Evolutionary conservation across 2,888 invertebrate species (phyloP).

Genomic region (Diarsia brunnea): DNA sequence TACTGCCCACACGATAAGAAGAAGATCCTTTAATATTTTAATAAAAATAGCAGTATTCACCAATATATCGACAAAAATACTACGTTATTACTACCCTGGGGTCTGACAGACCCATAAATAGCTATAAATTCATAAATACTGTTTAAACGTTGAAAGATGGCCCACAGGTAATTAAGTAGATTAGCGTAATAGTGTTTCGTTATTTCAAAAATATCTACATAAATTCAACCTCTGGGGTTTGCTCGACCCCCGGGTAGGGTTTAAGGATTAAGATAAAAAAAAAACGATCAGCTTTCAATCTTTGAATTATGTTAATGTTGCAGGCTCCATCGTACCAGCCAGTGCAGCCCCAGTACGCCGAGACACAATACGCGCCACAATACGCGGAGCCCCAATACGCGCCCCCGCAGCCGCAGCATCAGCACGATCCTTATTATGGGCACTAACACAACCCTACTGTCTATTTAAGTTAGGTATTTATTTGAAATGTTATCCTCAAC

Average conservation of each 20-base stretch:
- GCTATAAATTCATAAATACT: background rate
- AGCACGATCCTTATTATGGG: slow-evolving; percentile 85
- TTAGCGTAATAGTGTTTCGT: too few relatives aligned
- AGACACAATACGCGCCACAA: slow-evolving; percentile 43
- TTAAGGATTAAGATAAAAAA: too few relatives aligned
- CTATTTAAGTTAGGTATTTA: slow-evolving; percentile 11
- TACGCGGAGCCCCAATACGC: slow-evolving; percentile 57
- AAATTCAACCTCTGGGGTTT: too few relatives aligned
- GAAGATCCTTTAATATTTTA: slow-evolving; percentile 27
- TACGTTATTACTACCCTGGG: slow-evolving; percentile 35
- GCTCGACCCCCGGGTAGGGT: too few relatives aligned
- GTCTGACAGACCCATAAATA: slow-evolving; percentile 24
- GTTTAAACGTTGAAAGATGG: too few relatives aligned
- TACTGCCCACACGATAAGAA: too few relatives aligned
- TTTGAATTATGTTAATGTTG: slow-evolving; percentile 1
- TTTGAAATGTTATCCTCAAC: slow-evolving; percentile 1
- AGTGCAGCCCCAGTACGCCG: slow-evolving; percentile 56
- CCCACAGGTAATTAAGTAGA: too few relatives aligned
- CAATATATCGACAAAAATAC: slow-evolving; percentile 14
- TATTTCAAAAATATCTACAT: too few relatives aligned
- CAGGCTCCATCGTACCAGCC: slow-evolving; percentile 50
- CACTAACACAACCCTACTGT: slow-evolving; percentile 67
- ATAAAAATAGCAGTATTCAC: slow-evolving; percentile 24
- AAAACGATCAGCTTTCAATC: background rate
- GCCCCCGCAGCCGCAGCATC: slow-evolving; percentile 67